These are phyloP conservation scores for Polyommatus iphigenia DNA, from an alignment of 2,888 invertebrate species.

Conservation along the genomic window DNA sequence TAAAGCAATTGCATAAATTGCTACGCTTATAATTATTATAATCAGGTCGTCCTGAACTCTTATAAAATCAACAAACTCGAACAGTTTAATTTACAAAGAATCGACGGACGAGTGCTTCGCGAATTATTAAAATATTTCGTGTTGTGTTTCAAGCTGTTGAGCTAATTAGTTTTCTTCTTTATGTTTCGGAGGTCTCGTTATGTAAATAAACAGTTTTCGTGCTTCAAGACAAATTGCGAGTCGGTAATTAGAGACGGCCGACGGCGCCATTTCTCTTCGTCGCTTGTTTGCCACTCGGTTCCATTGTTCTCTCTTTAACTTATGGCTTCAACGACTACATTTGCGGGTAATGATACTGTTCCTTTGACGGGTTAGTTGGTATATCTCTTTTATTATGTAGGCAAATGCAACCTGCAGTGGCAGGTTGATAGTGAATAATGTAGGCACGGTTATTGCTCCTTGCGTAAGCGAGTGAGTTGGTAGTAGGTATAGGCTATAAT, in stretches of 20 bases:
- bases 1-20: slow-evolving; percentile 13
- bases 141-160: slow-evolving; percentile 21
- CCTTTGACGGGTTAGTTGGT: background rate
- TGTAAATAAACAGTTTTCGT: slow-evolving; percentile 44
- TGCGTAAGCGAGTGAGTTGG: background rate
- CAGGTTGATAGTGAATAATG: background rate
- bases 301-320: slow-evolving; percentile 38
- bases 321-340: slow-evolving; percentile 11
- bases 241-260: slow-evolving; percentile 50
- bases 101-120: background rate
- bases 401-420: background rate
- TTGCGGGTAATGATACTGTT: slow-evolving; percentile 4
- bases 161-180: slow-evolving; percentile 40
- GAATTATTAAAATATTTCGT: slow-evolving; percentile 27
- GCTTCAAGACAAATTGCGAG: slow-evolving; percentile 47
- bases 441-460: background rate
- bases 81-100: slow-evolving; percentile 24
- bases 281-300: slow-evolving; percentile 40
- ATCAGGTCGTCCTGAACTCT: slow-evolving; percentile 10
- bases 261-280: slow-evolving; percentile 48
- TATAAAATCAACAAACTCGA: slow-evolving; percentile 21
- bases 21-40: slow-evolving; percentile 11
- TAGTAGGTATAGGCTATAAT: too few relatives aligned
- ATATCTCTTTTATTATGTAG: background rate
- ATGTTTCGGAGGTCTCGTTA: slow-evolving; percentile 39